Evolutionary conservation across 2,888 invertebrate species (phyloP).

Genomic region (Metallyticus violacea): DNA sequence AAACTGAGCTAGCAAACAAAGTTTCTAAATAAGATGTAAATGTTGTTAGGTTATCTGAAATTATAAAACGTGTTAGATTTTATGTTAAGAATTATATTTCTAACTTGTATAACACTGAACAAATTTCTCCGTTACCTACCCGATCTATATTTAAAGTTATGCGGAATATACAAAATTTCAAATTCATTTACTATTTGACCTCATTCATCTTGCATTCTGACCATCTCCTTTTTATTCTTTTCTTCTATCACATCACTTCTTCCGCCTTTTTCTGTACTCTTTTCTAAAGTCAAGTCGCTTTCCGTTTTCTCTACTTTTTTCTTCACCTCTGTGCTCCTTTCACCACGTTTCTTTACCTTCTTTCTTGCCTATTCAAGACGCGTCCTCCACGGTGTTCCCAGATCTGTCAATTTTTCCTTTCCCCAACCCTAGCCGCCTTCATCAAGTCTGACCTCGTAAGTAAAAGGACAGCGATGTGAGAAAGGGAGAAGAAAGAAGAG

Average conservation of each 20-base stretch:
- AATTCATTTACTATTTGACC: neutral
- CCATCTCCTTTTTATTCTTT: neutral
- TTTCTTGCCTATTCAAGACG: neutral
- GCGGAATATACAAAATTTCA: too few relatives aligned
- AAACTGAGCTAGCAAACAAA: too few relatives aligned
- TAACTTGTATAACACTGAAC: too few relatives aligned
- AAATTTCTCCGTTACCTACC: too few relatives aligned
- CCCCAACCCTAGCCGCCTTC: neutral
- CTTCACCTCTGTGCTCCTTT: neutral
- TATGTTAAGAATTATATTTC: too few relatives aligned
- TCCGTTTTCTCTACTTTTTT: neutral
- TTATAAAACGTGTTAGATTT: too few relatives aligned
- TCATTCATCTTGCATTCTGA: neutral
- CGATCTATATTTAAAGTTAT: too few relatives aligned
- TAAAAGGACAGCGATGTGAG: neutral
- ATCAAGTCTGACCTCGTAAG: conserved; percentile 4
- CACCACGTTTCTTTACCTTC: neutral
- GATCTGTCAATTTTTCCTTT: conserved; percentile 5
- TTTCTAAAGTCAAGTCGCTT: neutral
- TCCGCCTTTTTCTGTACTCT: neutral
- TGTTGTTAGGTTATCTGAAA: too few relatives aligned
- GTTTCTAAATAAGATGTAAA: too few relatives aligned
- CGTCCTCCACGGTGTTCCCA: neutral
- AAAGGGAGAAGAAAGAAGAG: neutral
- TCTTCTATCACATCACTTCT: neutral